Conservation (phyloP, 2,797 vertebrate species). For the Parambassis ranga region DNA sequence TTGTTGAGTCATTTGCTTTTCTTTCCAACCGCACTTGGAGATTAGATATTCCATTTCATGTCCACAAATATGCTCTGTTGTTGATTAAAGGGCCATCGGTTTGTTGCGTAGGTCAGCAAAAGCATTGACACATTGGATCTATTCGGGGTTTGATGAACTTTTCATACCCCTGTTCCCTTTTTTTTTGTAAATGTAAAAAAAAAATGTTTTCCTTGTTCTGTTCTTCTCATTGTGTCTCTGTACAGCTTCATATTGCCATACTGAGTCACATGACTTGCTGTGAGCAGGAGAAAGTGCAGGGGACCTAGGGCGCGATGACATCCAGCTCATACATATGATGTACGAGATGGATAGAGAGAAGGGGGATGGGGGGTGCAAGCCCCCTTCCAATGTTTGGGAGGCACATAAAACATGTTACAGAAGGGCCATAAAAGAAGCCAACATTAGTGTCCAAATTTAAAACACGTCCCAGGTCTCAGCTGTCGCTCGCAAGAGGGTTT, state of each 20-base stretch:
- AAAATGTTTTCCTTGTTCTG: neutral
- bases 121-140: constrained; percentile 34
- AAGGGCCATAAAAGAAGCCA: constrained; percentile 58
- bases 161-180: neutral
- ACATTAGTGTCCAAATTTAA: constrained; percentile 73
- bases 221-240: neutral
- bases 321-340: constrained; percentile 57
- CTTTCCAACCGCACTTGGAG: constrained; percentile 57
- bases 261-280: constrained; percentile 38
- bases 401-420: constrained; percentile 70
- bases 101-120: constrained; percentile 54
- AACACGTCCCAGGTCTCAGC: constrained; percentile 73
- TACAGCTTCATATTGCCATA: constrained; percentile 13
- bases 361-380: constrained; percentile 10
- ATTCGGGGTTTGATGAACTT: constrained; percentile 32
- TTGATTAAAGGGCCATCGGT: constrained; percentile 54
- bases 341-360: constrained; percentile 52
- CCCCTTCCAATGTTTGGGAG: constrained; percentile 59
- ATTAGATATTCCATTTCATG: constrained; percentile 59
- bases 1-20: constrained; percentile 53
- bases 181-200: too few relatives aligned
- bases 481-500: constrained; percentile 58
- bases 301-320: constrained; percentile 57
- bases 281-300: constrained; percentile 41
- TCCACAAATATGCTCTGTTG: constrained; percentile 57